Conservation (phyloP, 2,113 vertebrate genomes). For the Takifugu flavidus region DNA sequence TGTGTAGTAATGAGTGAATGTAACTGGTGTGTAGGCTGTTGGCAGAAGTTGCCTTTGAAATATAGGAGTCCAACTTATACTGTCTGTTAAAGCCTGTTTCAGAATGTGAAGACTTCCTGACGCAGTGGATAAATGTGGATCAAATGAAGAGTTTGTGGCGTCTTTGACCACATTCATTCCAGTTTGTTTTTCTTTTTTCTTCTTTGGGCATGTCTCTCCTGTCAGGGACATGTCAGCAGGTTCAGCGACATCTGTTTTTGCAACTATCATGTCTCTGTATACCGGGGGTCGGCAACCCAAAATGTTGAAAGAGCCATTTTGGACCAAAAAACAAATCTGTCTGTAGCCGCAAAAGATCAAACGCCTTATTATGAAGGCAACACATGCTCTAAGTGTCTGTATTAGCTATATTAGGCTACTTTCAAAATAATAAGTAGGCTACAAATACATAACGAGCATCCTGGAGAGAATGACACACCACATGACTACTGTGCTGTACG, state of each 20-base stretch:
- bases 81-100: neutral
- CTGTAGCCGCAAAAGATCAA: no score
- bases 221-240: conserved; percentile 21
- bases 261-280: conserved; percentile 6
- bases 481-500: no score
- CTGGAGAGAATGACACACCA: no score
- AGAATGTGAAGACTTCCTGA: neutral
- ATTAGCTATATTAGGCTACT: no score
- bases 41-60: neutral
- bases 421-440: no score
- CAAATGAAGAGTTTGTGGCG: neutral
- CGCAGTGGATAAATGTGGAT: neutral
- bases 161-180: conserved; percentile 1
- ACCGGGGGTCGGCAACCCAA: neutral
- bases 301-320: no score
- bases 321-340: no score
- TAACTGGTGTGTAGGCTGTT: neutral
- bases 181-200: neutral
- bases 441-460: no score
- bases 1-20: conserved; percentile 4
- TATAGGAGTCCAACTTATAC: neutral
- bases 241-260: conserved; percentile 1
- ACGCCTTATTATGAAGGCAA: no score
- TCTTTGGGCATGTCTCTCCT: conserved; percentile 2
- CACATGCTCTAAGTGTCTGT: no score